Conservation (phyloP, 2,888 invertebrate species). For the Cerceris ruficornis region DNA sequence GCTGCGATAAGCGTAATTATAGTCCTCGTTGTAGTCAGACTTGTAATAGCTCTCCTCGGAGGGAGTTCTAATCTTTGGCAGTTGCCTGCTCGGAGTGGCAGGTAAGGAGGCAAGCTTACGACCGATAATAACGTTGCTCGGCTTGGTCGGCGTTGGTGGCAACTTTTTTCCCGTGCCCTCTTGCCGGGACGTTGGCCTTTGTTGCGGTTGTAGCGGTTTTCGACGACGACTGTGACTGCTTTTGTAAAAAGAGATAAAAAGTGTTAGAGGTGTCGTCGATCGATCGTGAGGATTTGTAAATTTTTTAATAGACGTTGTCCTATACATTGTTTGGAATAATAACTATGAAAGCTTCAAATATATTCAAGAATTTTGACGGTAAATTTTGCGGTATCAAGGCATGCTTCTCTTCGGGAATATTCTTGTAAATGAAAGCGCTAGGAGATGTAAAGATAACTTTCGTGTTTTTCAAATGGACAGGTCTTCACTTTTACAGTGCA, state of each 20-base stretch:
- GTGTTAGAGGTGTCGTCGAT: too few relatives aligned
- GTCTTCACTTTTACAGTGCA: too few relatives aligned
- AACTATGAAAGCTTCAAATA: too few relatives aligned
- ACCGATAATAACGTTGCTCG: constrained; percentile 72
- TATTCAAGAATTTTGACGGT: too few relatives aligned
- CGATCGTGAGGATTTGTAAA: too few relatives aligned
- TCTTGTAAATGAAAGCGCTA: too few relatives aligned
- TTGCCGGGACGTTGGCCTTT: constrained; percentile 74
- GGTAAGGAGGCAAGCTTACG: constrained; percentile 82
- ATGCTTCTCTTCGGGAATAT: too few relatives aligned
- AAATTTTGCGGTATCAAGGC: too few relatives aligned
- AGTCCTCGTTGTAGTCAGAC: constrained; percentile 86
- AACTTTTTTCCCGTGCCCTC: constrained; percentile 80
- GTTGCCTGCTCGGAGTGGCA: constrained; percentile 83
- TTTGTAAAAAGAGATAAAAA: constrained; percentile 3
- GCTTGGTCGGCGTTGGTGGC: constrained; percentile 80
- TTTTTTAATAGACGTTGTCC: too few relatives aligned
- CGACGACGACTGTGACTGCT: constrained; percentile 71
- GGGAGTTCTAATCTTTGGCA: constrained; percentile 80
- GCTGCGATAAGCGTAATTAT: constrained; percentile 88
- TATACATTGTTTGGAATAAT: too few relatives aligned
- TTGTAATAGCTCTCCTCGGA: constrained; percentile 81
- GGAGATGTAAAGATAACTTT: too few relatives aligned
- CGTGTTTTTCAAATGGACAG: too few relatives aligned
- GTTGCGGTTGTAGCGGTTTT: constrained; percentile 74